Conservation (phyloP, 2,888 invertebrate genomes). For the Serrognathus titanus region DNA sequence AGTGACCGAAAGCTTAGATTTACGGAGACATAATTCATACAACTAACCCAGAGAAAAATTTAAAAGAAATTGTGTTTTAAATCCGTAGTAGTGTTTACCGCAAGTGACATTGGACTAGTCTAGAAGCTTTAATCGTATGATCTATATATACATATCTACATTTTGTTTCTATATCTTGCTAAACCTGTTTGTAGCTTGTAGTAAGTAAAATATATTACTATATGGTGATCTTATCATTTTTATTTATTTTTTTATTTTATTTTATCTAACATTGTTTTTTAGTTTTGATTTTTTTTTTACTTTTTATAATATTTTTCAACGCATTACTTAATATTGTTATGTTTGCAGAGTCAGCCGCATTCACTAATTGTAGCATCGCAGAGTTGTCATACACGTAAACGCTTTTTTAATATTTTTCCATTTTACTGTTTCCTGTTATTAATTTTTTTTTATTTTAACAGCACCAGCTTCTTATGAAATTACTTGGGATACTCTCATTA, state of each 20-base stretch:
- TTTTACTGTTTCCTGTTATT: slow-evolving; percentile 20
- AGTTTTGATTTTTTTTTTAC: slow-evolving; percentile 26
- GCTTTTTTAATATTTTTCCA: slow-evolving; percentile 37
- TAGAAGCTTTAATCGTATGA: slow-evolving; percentile 19
- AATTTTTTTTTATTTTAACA: slow-evolving; percentile 29
- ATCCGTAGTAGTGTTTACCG: slow-evolving; percentile 16
- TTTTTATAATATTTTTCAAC: slow-evolving; percentile 30
- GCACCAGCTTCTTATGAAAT: slow-evolving; percentile 29
- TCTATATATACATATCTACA: slow-evolving; percentile 15
- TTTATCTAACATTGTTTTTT: slow-evolving; percentile 28
- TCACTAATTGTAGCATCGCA: slow-evolving; percentile 49
- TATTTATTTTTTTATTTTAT: slow-evolving; percentile 15
- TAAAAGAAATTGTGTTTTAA: slow-evolving; percentile 11
- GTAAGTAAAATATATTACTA: slow-evolving; percentile 24
- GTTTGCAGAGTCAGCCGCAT: slow-evolving; percentile 49
- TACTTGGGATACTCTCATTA: slow-evolving; percentile 22
- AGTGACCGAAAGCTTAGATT: slow-evolving; percentile 11
- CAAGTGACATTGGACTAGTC: slow-evolving; percentile 19
- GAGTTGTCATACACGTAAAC: slow-evolving; percentile 47
- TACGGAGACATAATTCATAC: background rate
- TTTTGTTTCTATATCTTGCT: slow-evolving; percentile 15
- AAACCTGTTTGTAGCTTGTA: slow-evolving; percentile 25
- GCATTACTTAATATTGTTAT: slow-evolving; percentile 47
- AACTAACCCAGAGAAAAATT: slow-evolving; percentile 2
- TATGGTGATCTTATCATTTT: slow-evolving; percentile 15